Evolutionary conservation across 2,888 invertebrate species (phyloP), one percentile per base, ranked within the genome.

Genomic region (Diarsia mendica): DNA sequence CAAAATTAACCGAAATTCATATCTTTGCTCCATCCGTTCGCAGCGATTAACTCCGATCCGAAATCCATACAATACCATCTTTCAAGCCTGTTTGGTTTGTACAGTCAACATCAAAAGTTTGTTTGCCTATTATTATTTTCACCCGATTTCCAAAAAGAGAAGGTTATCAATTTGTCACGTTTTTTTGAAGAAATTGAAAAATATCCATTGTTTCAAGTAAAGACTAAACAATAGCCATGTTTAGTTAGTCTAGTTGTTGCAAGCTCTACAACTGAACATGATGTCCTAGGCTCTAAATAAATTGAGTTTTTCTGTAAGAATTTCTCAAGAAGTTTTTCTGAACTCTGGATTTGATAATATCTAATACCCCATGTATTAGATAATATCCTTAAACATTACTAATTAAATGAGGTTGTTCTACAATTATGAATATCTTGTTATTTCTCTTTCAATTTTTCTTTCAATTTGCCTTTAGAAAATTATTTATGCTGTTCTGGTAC

Each of bases 41-140:
- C 39, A 28, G 15, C 79, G 79, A 79, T 79, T 79, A 79, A 79
- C 77, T 79, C 20, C 58, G 49, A 64, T 64, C 55, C 39, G 28
- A 58, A 79, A 79, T 64, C 67, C 63, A 51, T 79, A 82, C 77
- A 63, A 58, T 64, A 77, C 61, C 66, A 77, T 49, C 65, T n/a
- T 76, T 64, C 33, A 77, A 55, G 79, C 64, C n/a, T 71, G 49
- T 79, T 68, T 60, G 48, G 39, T 44, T 9, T 1, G 67, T 82
- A 82, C 77, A 77, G 75, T 81, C 80, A 75, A 48, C 81, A n/a
- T 5, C 15, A 51, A 20, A 73, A 77, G 6, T 13, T 28, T 58
- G 3, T 58, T 15, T 28, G 0, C 0, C 9, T 8, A 15, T 58
- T 58, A 39, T 39, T 39, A 39, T 39, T 39, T 39, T 39, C 1